These are phyloP conservation scores for Phylloscopus collybita DNA, from an alignment of 2,797 vertebrate genomes.

Conservation along the genomic window DNA sequence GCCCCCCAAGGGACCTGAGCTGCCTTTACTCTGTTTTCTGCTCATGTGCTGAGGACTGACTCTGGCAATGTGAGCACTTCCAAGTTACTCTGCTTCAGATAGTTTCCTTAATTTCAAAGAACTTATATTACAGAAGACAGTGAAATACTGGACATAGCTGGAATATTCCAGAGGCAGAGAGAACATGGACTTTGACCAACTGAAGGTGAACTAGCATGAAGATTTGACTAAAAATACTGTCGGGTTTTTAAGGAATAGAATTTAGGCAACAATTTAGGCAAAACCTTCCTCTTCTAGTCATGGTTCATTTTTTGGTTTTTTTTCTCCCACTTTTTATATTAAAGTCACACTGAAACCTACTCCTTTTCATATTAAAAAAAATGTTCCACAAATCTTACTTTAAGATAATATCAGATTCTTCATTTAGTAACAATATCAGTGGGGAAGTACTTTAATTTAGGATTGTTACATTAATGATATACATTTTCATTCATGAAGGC, in stretches of 20 bases:
- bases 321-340: neutral
- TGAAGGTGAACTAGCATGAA: neutral
- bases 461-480: neutral
- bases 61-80: neutral
- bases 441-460: neutral
- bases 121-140: accelerated
- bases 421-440: neutral
- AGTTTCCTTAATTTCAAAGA: neutral
- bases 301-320: neutral
- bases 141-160: neutral
- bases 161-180: neutral
- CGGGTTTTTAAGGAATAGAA: neutral
- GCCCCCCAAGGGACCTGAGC: neutral
- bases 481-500: neutral
- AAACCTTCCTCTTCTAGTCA: neutral
- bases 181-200: neutral
- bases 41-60: neutral
- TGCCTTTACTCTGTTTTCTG: neutral
- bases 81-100: neutral
- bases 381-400: neutral
- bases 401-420: neutral
- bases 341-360: neutral
- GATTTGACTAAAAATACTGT: neutral
- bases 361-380: neutral
- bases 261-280: neutral